phyloP scores from a whole-genome alignment of 1,140 invertebrate species.

The Macrocentrus cingulum region DNA sequence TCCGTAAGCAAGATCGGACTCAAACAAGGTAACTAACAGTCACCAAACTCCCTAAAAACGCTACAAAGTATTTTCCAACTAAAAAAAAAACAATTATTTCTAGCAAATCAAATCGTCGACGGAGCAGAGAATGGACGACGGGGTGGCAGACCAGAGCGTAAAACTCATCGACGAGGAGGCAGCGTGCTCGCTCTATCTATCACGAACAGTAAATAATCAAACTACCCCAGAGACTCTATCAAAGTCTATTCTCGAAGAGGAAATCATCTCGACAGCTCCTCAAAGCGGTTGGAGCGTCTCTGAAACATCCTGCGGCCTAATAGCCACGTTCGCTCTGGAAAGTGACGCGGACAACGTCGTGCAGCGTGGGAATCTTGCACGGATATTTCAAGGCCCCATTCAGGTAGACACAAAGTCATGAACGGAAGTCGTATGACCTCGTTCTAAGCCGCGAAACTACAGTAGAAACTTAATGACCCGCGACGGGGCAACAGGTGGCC shows the following conservation, averaged over 20 bases:
- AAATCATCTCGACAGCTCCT: constrained; percentile 43
- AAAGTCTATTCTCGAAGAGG: constrained; percentile 44
- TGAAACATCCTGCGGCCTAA: constrained; percentile 53
- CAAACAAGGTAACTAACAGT: not conserved
- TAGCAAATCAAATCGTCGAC: not conserved
- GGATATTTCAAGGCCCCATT: constrained; percentile 50
- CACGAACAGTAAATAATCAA: constrained; percentile 38
- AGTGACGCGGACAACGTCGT: constrained; percentile 51
- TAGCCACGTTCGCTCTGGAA: constrained; percentile 50
- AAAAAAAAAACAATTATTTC: not conserved
- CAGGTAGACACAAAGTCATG: constrained; percentile 39
- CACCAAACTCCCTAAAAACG: not conserved
- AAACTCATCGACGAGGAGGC: constrained; percentile 34
- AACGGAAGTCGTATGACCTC: not conserved
- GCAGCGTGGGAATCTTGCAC: constrained; percentile 45
- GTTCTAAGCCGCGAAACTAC: not conserved
- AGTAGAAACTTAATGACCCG: constrained; percentile 7
- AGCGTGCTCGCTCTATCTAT: constrained; percentile 52
- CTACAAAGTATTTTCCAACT: not conserved
- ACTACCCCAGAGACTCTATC: constrained; percentile 33
- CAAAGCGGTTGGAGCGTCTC: constrained; percentile 47
- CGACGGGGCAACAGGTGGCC: constrained; percentile 42
- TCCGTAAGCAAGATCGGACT: not conserved
- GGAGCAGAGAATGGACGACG: constrained; percentile 32
- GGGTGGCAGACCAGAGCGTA: constrained; percentile 3